Evolutionary conservation across 2,888 invertebrate species (phyloP), one percentile per base, ranked within the genome.

Genomic region (Caenorhabditis sp.): DNA sequence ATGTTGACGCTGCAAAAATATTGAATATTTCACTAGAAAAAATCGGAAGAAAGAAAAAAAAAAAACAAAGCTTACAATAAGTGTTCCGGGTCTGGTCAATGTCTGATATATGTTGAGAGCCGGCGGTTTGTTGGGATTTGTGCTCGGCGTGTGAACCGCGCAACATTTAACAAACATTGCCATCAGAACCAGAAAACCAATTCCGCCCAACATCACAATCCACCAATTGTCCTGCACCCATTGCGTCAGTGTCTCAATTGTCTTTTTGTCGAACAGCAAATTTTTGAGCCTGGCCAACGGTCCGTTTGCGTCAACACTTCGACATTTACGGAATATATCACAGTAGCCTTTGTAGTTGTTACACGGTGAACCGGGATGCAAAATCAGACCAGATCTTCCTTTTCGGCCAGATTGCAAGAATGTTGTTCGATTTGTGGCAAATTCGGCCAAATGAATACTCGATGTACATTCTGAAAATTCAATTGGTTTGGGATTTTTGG

Each of bases 111-210:
- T 91, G 79, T 95, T 92, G 81, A 95, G 92, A 12, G 97, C 96
- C 0, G 97, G 95, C 65, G 95, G 93, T 85, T 95, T 94, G 89
- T 96, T 96, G 6, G 99, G 99, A 91, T 99, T 99, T 76, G 95
- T 95, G 68, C 95, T 95, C 27, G 99, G 99, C 64, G 99, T 99
- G 90, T 99, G 97, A 62, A 99, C 99, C 36, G 99, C 99, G 89
- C 97, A 99, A 89, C 97, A 96, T 89, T 99, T 97, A 87, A 99
- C 97, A 89, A 99, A 99, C 68, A 95, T 91, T 64, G 95, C 97
- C 97, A 99, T 97, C 87, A 95, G 92, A 83, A 97, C 93, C 64
- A 97, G 92, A 88, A 97, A 93, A 68, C 92, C 93, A 64, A 99
- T 93, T 59, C 94, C 93, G 90, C 95, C 93, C 63, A 97, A 90